Conservation (phyloP, 2,113 vertebrate genomes). For the Phalacrocorax brasilianus region DNA sequence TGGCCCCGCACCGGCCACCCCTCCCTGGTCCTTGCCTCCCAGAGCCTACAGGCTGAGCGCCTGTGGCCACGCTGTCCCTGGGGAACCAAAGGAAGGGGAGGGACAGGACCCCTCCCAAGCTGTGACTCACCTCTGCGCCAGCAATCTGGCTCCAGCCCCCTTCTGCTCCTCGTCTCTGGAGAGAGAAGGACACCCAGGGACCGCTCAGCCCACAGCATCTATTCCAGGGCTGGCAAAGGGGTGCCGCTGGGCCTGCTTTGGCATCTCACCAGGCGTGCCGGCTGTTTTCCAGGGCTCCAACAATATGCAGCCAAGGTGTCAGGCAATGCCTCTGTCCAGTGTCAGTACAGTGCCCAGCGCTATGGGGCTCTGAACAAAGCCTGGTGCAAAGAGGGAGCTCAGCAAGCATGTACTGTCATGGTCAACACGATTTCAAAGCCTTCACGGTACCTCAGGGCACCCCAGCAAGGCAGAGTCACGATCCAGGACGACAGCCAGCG, state of each 20-base stretch:
- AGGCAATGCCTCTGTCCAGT: background rate
- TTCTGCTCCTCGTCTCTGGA: background rate
- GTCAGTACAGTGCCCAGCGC: background rate
- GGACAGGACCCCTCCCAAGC: background rate
- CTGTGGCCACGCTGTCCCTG: background rate
- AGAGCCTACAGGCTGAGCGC: background rate
- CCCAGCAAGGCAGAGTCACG: background rate
- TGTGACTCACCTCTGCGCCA: background rate
- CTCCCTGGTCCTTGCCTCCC: background rate
- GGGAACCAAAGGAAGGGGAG: background rate
- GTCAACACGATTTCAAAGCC: rapidly evolving
- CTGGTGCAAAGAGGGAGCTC: background rate
- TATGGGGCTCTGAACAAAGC: background rate
- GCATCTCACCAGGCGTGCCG: background rate
- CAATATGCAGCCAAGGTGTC: background rate
- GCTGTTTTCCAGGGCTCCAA: background rate
- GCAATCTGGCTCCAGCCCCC: background rate
- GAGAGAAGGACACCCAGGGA: background rate
- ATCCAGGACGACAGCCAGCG: background rate
- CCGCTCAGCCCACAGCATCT: background rate
- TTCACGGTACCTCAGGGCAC: rapidly evolving
- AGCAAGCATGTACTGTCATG: rapidly evolving
- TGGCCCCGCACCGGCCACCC: background rate
- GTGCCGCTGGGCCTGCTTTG: rapidly evolving
- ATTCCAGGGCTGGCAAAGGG: background rate